Evolutionary conservation across 1,140 invertebrate genomes (phyloP), one percentile per base, ranked within the genome.

Genomic region (Rhizoglyphus robini): DNA sequence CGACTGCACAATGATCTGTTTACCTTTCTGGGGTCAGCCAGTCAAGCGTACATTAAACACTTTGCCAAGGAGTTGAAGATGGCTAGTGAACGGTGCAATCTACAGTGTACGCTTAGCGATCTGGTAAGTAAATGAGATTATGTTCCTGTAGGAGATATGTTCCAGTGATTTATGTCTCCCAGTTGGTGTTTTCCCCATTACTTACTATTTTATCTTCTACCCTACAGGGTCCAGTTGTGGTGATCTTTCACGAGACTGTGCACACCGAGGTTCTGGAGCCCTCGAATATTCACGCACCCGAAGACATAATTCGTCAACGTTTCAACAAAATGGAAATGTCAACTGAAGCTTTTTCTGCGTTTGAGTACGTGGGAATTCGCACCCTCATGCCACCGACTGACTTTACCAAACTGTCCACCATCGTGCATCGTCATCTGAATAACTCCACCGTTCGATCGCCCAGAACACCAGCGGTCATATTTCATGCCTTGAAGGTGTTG

Each of bases 191-290:
- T n/a, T n/a, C n/a, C n/a, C n/a, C n/a, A n/a, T n/a, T n/a, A n/a
- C n/a, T n/a, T n/a, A n/a, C n/a, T n/a, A n/a, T n/a, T n/a, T n/a
- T 20, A 63, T 63, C n/a, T 13, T 20, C 32, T 63, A 15, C 75
- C 79, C n/a, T 72, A 86, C 47, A 63, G 61, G 87, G 87, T 8
- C 87, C 88, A 31, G 81, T 83, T 65, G 79, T 89, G 29, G 81
- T 89, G 65, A 82, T 90, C 66, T 87, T 88, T 76, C 87, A 91
- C 73, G 88, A 90, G 76, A 88, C 88, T 2, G 76, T 79, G 63
- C 81, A 88, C 70, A 89, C 87, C n/a, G 78, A 79, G 20, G 69
- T 72, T 58, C 65, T 79, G 8, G 67, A 68, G 29, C 8, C 3
- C 13, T 70, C 80, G 82, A 75, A 74, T 75, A 77, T 73, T 18